Conservation (phyloP, 92 coral and sea anemone species). For the Zoanthus sociatus region DNA sequence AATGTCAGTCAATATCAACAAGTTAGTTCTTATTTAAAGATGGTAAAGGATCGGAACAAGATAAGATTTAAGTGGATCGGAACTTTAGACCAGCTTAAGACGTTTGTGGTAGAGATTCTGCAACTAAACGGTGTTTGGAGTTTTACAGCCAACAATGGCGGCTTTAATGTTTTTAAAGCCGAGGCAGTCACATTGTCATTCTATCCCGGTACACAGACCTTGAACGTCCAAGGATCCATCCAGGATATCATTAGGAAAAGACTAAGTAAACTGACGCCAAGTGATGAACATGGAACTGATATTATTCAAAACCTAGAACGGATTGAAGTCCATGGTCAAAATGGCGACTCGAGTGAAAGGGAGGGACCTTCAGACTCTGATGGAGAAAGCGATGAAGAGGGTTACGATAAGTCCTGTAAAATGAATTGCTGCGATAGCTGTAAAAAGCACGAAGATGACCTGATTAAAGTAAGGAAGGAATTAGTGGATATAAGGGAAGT, state of each 20-base stretch:
- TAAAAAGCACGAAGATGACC: constrained; percentile 18
- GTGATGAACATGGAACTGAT: background rate
- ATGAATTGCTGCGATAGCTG: constrained; percentile 17
- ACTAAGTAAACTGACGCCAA: constrained; percentile 10
- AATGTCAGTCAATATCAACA: constrained; percentile 11
- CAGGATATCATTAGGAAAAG: constrained; percentile 25
- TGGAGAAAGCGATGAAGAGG: constrained; percentile 4
- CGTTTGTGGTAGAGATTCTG: constrained; percentile 5
- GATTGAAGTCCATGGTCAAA: constrained; percentile 13
- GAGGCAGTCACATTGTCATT: constrained; percentile 27
- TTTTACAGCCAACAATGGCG: constrained; percentile 37
- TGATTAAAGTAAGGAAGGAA: constrained; percentile 10
- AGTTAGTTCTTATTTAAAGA: constrained; percentile 15
- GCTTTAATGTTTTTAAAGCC: constrained; percentile 20
- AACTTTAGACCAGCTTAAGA: constrained; percentile 23
- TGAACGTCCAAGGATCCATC: constrained; percentile 31
- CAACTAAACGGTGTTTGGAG: constrained; percentile 16
- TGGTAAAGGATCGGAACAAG: constrained; percentile 17
- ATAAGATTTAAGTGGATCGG: constrained; percentile 12
- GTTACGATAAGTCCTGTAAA: background rate
- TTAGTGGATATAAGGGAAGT: constrained; percentile 19
- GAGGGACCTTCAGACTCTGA: constrained; percentile 13
- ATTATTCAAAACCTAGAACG: constrained; percentile 6
- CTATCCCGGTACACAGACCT: constrained; percentile 38
- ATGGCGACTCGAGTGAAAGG: constrained; percentile 8